Base-by-base conservation (phyloP, 2,113 vertebrate species). In the Rhinopomastus cyanomelas region DNA sequence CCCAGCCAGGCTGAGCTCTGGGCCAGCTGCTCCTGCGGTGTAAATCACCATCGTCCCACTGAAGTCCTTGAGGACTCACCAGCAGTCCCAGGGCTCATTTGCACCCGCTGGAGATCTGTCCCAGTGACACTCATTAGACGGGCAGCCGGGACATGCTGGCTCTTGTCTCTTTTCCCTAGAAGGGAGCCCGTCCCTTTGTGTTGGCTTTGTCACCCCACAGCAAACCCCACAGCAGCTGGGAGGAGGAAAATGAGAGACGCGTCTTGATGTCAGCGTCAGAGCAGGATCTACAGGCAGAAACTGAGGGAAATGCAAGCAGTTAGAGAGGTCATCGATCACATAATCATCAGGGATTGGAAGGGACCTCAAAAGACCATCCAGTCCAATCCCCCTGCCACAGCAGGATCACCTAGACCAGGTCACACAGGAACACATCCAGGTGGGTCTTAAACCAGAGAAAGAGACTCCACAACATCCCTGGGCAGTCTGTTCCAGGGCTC, bases 1-100 rank as follows among this genome's bases (percentile, higher is more conserved):
- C 88, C 82, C 49, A 8, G n/a, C 4, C 67, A 36, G 79, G 21
- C 48, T 2, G 12, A 8, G 72, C 34, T 65, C 65, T 2, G 14
- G 44, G 9, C 26, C 79, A 17, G 82, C 52, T 5, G 66, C 74
- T 84, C 53, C 8, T 15, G 42, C 1, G 83, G 25, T 65, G 90
- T 5, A 18, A 91, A 84, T 46, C 83, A 34, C 12, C 56, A 5
- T 8, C 34, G 56, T 2, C 42, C 30, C 67, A 5, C 36, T 32
- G 0, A 16, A 29, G 10, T 62, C 76, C 88, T 10, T 0, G 22
- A 0, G 73, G 83, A 4, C 23, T n/a, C 11, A 0, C 14, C 9
- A 23, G 22, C 81, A 56, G 73, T n/a, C 46, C 67, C 6, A 5
- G 16, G 6, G 71, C 74, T 80, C 39, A 25, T 87, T 93, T 48